A percentile compares a stretch with the other conserved stretches of the same genome.
Conservation (phyloP, 2,797 vertebrate species). For the Chiroxiphia lanceolata region DNA sequence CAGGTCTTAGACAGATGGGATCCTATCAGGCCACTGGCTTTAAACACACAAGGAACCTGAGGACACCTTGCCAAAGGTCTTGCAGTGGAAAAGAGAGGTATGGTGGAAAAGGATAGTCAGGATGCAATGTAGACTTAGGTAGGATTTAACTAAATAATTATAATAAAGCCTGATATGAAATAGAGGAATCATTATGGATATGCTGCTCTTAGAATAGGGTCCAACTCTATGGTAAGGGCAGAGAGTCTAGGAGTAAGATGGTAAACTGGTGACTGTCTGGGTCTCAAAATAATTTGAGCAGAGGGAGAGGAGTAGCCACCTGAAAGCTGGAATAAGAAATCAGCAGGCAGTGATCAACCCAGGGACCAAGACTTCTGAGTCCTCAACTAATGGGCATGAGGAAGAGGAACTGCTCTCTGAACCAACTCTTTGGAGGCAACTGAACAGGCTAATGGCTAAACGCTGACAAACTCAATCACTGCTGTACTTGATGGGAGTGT, state of each 20-base stretch:
- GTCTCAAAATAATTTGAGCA: neutral
- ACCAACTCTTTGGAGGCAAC: neutral
- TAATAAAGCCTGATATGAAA: neutral
- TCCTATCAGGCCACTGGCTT: neutral
- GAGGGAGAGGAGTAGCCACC: neutral
- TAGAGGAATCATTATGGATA: neutral
- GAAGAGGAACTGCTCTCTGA: neutral
- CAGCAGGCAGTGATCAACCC: neutral
- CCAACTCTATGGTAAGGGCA: neutral
- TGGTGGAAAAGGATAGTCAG: neutral
- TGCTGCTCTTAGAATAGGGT: neutral
- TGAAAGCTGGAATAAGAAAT: neutral
- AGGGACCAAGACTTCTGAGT: neutral
- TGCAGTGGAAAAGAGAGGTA: neutral
- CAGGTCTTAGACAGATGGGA: neutral
- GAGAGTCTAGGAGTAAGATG: neutral
- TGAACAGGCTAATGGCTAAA: neutral
- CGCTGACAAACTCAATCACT: neutral
- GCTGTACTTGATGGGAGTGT: neutral
- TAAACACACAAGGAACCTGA: neutral
- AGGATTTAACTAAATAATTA: neutral
- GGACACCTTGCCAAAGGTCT: neutral
- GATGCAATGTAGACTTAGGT: neutral
- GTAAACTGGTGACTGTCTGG: neutral
- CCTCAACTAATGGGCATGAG: neutral